Evolutionary conservation across 2,113 vertebrate species (phyloP).

Genomic region (Nothocercus nigrocapillus): DNA sequence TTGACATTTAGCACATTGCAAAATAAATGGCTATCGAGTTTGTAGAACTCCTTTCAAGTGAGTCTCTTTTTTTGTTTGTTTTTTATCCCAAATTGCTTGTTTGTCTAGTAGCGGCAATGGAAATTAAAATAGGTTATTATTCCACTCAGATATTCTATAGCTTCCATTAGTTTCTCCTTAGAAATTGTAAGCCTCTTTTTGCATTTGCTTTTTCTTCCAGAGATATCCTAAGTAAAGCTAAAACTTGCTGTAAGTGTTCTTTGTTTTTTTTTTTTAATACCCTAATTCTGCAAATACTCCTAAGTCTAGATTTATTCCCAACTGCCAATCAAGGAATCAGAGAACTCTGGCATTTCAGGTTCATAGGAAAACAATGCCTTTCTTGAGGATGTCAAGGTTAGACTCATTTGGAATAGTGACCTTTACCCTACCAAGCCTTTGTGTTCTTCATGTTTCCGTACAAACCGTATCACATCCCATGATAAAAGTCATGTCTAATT

Average conservation of each 20-base stretch:
- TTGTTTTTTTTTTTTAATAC: not conserved
- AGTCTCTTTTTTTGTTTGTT: not conserved
- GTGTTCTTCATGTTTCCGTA: not conserved
- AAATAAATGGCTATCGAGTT: slow-evolving; percentile 30
- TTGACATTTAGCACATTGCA: slow-evolving; percentile 49
- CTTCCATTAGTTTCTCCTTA: not conserved
- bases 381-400: not conserved
- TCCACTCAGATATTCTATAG: slow-evolving; percentile 15
- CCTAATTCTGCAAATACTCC: not conserved
- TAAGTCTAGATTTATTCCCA: not conserved
- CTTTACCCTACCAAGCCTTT: too few relatives aligned
- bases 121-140: slow-evolving; percentile 50
- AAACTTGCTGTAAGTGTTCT: not conserved
- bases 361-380: not conserved
- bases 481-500: not conserved
- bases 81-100: not conserved
- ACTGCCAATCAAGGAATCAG: not conserved
- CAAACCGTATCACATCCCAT: not conserved
- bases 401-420: not conserved
- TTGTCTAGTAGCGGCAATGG: slow-evolving; percentile 10
- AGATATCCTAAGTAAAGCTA: slow-evolving; percentile 17
- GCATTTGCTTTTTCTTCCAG: slow-evolving; percentile 43
- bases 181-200: not conserved
- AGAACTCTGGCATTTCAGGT: not conserved
- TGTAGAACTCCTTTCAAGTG: slow-evolving; percentile 8